Conservation (phyloP, 2,888 invertebrate genomes). For the Nineta flava region DNA sequence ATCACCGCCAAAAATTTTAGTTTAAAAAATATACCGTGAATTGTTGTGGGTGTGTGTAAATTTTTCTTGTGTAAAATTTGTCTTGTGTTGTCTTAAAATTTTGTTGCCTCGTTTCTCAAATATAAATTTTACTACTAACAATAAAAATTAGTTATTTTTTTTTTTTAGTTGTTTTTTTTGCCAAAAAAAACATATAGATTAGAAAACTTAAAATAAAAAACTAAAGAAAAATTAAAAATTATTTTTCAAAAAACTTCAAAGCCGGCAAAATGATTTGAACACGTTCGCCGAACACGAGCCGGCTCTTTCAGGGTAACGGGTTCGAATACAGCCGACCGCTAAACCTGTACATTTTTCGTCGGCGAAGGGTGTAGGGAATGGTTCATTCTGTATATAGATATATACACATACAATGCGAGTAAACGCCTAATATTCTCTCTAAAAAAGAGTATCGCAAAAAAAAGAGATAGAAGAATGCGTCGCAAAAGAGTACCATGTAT, state of each 20-base stretch:
- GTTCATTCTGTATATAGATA: neutral
- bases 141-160: too few species aligned
- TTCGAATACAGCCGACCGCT: slow-evolving; percentile 2
- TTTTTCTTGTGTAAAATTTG: too few species aligned
- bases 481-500: neutral
- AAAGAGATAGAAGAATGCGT: slow-evolving; percentile 6
- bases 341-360: slow-evolving; percentile 1
- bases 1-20: slow-evolving; percentile 4
- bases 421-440: neutral
- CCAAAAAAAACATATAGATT: neutral
- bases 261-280: slow-evolving; percentile 4
- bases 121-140: too few species aligned
- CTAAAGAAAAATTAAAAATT: slow-evolving; percentile 1
- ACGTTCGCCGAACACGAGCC: slow-evolving; percentile 3
- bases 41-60: neutral
- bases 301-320: slow-evolving; percentile 4
- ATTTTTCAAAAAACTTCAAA: slow-evolving; percentile 2
- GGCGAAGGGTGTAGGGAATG: neutral
- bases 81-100: too few species aligned
- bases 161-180: too few species aligned
- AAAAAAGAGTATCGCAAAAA: slow-evolving; percentile 1
- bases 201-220: neutral
- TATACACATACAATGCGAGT: neutral
- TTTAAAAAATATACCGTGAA: slow-evolving; percentile 1
- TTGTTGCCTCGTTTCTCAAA: too few species aligned